A percentile compares a stretch with the other conserved stretches of the same genome.
Evolutionary conservation across 2,797 vertebrate genomes (phyloP).

Genomic region (Malurus leucopterus): DNA sequence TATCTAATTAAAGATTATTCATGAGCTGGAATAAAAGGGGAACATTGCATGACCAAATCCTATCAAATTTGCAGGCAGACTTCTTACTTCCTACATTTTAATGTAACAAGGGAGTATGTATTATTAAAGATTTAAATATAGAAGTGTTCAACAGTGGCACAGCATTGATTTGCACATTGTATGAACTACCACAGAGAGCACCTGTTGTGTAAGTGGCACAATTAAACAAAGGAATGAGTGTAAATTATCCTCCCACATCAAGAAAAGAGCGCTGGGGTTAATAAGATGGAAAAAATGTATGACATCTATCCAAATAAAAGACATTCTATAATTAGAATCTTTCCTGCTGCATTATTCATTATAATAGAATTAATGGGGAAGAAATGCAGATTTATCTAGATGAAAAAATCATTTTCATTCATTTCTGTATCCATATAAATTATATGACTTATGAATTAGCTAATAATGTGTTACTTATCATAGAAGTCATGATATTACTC

Average conservation of each 20-base stretch:
- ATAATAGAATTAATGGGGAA: constrained; percentile 5
- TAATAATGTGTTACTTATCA: not conserved
- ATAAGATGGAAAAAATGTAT: constrained; percentile 51
- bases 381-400: constrained; percentile 11
- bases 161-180: not conserved
- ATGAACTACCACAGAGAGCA: constrained; percentile 14
- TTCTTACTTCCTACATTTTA: not conserved
- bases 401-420: constrained; percentile 6
- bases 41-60: not conserved
- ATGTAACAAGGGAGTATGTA: not conserved
- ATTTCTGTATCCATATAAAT: constrained; percentile 24
- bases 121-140: constrained; percentile 10
- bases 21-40: not conserved
- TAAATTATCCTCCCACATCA: constrained; percentile 36
- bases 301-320: constrained; percentile 39
- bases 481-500: not conserved
- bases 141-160: not conserved
- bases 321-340: constrained; percentile 24
- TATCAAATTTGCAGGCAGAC: not conserved
- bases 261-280: constrained; percentile 4
- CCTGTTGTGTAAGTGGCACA: constrained; percentile 34
- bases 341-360: constrained; percentile 37
- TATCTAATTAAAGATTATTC: not conserved
- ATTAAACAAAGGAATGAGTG: constrained; percentile 32
- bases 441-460: not conserved